Conservation (phyloP, 2,888 invertebrate species). For the Luperina testacea region DNA sequence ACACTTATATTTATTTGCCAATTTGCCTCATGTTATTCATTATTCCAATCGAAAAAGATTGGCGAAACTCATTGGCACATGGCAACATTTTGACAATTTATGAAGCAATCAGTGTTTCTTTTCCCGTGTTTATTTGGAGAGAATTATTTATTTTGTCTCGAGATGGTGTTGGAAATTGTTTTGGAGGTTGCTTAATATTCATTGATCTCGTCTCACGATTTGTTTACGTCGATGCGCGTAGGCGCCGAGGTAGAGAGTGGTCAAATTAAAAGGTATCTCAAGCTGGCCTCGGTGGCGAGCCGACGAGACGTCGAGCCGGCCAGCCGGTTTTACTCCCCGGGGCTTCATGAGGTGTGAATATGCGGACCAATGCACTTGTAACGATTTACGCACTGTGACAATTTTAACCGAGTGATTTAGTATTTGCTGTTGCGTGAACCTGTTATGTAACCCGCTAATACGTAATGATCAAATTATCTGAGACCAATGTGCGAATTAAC, state of each 20-base stretch:
- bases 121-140: constrained; percentile 82
- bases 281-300: constrained; percentile 55
- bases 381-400: constrained; percentile 77
- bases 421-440: constrained; percentile 44
- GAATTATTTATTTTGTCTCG: constrained; percentile 85
- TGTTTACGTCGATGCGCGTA: constrained; percentile 84
- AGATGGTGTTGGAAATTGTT: constrained; percentile 84
- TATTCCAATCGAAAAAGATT: constrained; percentile 76
- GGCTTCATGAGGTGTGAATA: constrained; percentile 86
- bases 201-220: constrained; percentile 86
- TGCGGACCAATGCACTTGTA: constrained; percentile 77
- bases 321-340: constrained; percentile 81
- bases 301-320: constrained; percentile 46
- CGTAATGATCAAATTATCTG: constrained; percentile 26
- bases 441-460: constrained; percentile 38
- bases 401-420: constrained; percentile 71
- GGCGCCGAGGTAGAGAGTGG: constrained; percentile 79
- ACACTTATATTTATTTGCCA: constrained; percentile 79
- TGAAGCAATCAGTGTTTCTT: constrained; percentile 87
- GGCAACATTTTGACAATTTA: constrained; percentile 85
- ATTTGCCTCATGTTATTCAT: constrained; percentile 83
- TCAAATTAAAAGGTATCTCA: constrained; percentile 80
- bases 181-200: constrained; percentile 87
- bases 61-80: constrained; percentile 79
- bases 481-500: constrained; percentile 25